Evolutionary conservation across 2,113 vertebrate genomes (phyloP).

Genomic region (Polypterus bichir): DNA sequence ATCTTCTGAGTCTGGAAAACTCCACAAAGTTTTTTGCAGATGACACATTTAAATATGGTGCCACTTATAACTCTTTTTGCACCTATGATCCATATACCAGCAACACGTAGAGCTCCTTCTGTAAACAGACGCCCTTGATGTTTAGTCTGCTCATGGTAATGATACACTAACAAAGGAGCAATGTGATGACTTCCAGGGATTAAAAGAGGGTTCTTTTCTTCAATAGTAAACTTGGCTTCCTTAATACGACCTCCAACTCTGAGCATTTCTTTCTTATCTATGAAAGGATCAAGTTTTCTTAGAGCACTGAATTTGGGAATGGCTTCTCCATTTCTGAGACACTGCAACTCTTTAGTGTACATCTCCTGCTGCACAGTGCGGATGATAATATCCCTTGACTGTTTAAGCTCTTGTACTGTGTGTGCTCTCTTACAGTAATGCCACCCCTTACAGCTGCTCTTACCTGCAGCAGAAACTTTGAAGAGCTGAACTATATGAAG

Average conservation of each 20-base stretch:
- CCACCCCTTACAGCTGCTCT: conserved; percentile 6
- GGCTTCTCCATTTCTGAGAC: background rate
- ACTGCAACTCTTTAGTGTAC: background rate
- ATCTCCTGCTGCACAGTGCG: background rate
- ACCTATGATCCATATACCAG: conserved; percentile 9
- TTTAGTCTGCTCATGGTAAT: conserved; percentile 11
- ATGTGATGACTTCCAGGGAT: conserved; percentile 11
- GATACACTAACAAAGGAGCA: conserved; percentile 2
- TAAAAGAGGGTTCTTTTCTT: conserved; percentile 10
- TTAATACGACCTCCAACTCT: conserved; percentile 9
- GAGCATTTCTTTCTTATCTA: conserved; percentile 1
- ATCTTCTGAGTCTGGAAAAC: conserved; percentile 10
- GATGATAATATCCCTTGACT: background rate
- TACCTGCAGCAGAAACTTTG: background rate
- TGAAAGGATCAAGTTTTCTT: conserved; percentile 1
- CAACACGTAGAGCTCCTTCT: conserved; percentile 14
- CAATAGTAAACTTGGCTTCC: background rate
- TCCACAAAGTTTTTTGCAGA: conserved; percentile 6
- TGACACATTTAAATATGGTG: conserved; percentile 9
- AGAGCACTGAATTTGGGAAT: conserved; percentile 2
- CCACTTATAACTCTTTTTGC: conserved; percentile 5
- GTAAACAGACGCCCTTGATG: conserved; percentile 16
- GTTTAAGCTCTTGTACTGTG: background rate
- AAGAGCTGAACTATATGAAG: conserved; percentile 1
- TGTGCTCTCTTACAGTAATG: background rate